These are phyloP conservation scores for Montipora cactus DNA, from an alignment of 64 coral and sea anemone genomes.

Conservation along the genomic window DNA sequence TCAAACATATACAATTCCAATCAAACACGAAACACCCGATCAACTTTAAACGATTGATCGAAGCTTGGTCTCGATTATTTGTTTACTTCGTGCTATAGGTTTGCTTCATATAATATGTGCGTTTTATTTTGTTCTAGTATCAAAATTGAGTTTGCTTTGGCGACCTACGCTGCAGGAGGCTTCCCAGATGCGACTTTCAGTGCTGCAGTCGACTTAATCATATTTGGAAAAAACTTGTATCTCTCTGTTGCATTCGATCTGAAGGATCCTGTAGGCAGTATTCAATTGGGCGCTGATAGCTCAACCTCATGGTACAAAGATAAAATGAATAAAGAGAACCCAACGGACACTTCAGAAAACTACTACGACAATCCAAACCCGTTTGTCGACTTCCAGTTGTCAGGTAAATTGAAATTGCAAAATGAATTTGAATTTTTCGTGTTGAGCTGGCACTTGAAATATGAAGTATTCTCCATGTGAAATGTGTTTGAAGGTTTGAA, in stretches of 20 bases:
- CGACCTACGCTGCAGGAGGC: slow-evolving; percentile 55
- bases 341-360: slow-evolving; percentile 79
- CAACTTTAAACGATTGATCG: too few relatives aligned
- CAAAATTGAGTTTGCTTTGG: slow-evolving; percentile 88
- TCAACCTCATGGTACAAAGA: slow-evolving; percentile 81
- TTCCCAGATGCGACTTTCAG: slow-evolving; percentile 68
- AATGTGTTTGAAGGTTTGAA: too few relatives aligned
- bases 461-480: too few relatives aligned
- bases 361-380: slow-evolving; percentile 96
- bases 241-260: slow-evolving; percentile 69
- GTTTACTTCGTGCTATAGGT: too few relatives aligned
- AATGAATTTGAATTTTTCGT: not conserved
- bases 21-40: too few relatives aligned
- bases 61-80: too few relatives aligned
- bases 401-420: slow-evolving; percentile 69
- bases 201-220: slow-evolving; percentile 91
- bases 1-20: too few relatives aligned
- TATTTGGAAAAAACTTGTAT: slow-evolving; percentile 90
- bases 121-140: slow-evolving; percentile 33
- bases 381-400: slow-evolving; percentile 85
- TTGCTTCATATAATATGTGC: too few relatives aligned
- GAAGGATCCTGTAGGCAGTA: slow-evolving; percentile 58
- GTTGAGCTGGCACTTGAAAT: too few relatives aligned
- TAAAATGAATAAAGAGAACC: slow-evolving; percentile 88
- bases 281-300: slow-evolving; percentile 36